Percentiles rank a stretch among this genome's conserved stretches.
Evolutionary conservation across 1,140 invertebrate genomes (phyloP).

Genomic region (Platorchestia sp.): DNA sequence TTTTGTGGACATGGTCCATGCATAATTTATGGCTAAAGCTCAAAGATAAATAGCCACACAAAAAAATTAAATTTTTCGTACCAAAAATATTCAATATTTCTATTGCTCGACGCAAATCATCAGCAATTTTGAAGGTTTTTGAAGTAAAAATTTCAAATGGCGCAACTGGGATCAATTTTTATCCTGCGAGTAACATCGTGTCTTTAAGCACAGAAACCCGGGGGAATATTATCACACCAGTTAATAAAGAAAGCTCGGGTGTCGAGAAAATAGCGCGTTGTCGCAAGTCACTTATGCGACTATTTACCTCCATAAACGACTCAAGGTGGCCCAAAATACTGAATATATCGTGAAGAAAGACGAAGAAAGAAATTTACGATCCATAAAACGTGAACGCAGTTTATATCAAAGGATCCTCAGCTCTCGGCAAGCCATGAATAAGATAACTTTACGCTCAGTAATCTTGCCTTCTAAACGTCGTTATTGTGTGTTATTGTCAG

Average conservation of each 20-base stretch:
- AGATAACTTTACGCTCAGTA: background rate
- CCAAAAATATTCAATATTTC: background rate
- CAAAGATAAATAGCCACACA: background rate
- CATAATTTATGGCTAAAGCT: background rate
- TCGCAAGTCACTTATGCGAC: conserved; percentile 2
- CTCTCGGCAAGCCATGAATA: background rate
- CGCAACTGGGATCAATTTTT: background rate
- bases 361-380: conserved; percentile 34
- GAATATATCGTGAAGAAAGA: background rate
- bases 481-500: background rate
- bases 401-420: conserved; percentile 33
- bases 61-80: background rate
- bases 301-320: conserved; percentile 12
- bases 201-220: background rate
- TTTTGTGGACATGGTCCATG: background rate
- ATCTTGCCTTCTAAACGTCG: background rate
- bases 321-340: background rate
- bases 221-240: background rate
- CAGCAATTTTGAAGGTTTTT: background rate
- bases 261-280: background rate
- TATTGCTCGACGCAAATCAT: background rate
- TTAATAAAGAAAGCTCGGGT: conserved; percentile 9
- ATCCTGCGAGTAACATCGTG: background rate
- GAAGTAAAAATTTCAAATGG: background rate
- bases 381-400: conserved; percentile 17